Evolutionary conservation across 2,113 vertebrate species (phyloP).

Genomic region (Setophaga coronata): DNA sequence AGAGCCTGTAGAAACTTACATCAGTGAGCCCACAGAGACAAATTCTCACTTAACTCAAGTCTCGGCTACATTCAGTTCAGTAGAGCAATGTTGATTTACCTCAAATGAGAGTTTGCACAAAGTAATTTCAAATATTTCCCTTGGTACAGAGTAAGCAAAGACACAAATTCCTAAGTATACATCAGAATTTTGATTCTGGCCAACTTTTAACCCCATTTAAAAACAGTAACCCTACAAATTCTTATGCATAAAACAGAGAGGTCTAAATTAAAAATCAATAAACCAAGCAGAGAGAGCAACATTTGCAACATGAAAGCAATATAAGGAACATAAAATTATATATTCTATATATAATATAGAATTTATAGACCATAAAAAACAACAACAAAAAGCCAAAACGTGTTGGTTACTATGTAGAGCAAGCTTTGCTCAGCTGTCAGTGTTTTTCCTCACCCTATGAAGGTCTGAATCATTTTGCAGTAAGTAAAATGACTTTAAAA

Average conservation of each 20-base stretch:
- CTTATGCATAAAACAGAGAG: neutral
- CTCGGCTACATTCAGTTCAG: neutral
- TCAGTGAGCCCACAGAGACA: neutral
- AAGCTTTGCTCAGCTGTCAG: neutral
- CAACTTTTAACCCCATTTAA: neutral
- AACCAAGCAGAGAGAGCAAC: neutral
- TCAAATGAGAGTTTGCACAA: neutral
- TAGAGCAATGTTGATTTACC: slow-evolving; percentile 7
- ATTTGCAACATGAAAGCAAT: neutral
- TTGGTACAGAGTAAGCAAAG: neutral
- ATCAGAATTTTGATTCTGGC: neutral
- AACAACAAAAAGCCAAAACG: neutral
- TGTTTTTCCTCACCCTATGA: neutral
- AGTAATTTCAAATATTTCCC: slow-evolving; percentile 7
- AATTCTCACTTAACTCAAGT: neutral
- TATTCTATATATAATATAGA: neutral
- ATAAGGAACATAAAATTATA: neutral
- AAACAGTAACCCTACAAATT: neutral
- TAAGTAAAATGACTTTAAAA: neutral
- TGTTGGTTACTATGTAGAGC: neutral
- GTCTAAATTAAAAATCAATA: neutral
- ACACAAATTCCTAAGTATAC: neutral
- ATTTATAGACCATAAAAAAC: neutral
- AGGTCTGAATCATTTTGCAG: neutral
- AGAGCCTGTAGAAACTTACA: neutral